Base-by-base conservation (phyloP, 1,140 invertebrate species). In the Lepidostoma basale region DNA sequence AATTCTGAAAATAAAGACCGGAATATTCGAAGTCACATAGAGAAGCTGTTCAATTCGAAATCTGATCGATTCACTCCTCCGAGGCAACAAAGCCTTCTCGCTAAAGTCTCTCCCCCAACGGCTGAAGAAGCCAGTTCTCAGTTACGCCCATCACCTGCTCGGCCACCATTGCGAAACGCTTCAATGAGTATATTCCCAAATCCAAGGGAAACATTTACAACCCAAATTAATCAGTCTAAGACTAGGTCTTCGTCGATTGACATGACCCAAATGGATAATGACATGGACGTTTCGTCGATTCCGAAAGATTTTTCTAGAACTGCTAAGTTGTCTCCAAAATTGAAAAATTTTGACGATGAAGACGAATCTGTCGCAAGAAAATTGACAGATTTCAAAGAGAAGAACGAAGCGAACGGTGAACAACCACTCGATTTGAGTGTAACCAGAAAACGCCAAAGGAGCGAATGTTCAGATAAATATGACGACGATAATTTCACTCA, bases 401-500 rank as follows among this genome's bases (percentile, higher is more conserved):
- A 56, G 14, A 44, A 23, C 14, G 70, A 70, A 47, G 45, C 66
- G 25, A 66, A 49, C 42, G 76, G 78, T 39, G 90, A 92, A 67
- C 87, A 90, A 74, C 91, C 91, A 0, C 74, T 94, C 23, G 92
- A 94, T 78, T 81, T 93, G n/a, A 88, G 88, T 44, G 81, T 90
- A 0, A 80, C 83, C 39, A 78, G 84, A 59, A 85, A 83, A 73
- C 83, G 82, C 71, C 79, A 78, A 10, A 78, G 83, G 10, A 77
- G 78, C 56, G 77, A 80, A 22, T 76, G 73, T 8, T 81, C 81
- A 63, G 71, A 73, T 16, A 80, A 82, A 25, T 77, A 76, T 42
- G 79, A 82, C 33, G 77, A 82, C 33, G 79, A 82, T 39, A 76
- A 81, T 73, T 77, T 75, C 74, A 75, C 81, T 75, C 79, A 75